Evolutionary conservation across 2,113 vertebrate genomes (phyloP).

Genomic region (Plestiodon gilberti): DNA sequence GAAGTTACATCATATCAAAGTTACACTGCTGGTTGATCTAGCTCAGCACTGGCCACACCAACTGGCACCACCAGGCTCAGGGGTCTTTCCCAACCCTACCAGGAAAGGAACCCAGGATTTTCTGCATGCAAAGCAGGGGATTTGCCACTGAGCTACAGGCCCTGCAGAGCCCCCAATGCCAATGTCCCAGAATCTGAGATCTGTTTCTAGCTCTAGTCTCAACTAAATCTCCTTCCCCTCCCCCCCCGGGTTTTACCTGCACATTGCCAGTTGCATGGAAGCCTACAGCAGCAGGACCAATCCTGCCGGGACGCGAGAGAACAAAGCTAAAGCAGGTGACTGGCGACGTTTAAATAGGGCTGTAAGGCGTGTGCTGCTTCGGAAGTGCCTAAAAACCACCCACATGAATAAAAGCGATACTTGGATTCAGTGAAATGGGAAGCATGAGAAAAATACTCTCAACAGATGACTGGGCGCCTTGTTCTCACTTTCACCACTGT

Average conservation of each 20-base stretch:
- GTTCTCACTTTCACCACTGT: constrained; percentile 1
- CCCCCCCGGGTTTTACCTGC: not conserved
- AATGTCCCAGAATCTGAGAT: not conserved
- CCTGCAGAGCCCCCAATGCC: not conserved
- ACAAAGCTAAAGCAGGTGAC: not conserved
- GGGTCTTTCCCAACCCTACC: no score
- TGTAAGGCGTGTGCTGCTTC: not conserved
- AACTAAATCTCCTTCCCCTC: not conserved
- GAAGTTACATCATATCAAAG: no score
- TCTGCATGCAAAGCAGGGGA: no score
- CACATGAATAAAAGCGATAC: not conserved
- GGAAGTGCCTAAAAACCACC: not conserved
- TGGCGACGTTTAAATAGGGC: not conserved
- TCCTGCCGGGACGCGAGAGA: not conserved
- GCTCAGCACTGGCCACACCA: no score
- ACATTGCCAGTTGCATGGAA: not conserved
- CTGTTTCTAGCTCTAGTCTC: not conserved
- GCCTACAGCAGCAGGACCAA: not conserved
- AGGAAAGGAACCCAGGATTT: no score
- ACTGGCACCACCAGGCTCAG: no score
- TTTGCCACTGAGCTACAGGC: no score
- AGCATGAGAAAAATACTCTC: not conserved
- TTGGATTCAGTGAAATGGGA: not conserved
- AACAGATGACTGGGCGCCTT: not conserved
- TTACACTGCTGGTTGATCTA: no score